Evolutionary conservation across 2,113 vertebrate species (phyloP), one percentile per base, ranked within the genome.

Genomic region (Merops nubicus): DNA sequence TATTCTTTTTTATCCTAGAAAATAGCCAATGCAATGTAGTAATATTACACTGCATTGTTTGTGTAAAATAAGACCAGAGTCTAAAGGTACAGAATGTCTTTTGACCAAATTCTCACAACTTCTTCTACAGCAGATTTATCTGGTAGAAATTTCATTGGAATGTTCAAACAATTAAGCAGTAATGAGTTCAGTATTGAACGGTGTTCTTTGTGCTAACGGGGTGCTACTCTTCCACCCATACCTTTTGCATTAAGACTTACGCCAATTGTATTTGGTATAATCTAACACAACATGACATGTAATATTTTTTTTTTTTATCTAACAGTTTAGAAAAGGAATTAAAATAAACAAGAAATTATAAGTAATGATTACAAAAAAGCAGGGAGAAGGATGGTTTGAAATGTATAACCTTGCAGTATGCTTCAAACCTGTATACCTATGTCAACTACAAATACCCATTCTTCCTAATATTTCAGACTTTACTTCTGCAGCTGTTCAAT

Each of bases 271-370:
- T 47, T 75, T 51, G 2, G 1, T 53, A 36, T 40, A 65, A 65
- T 23, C 2, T 34, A 68, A 43, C 8, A 62, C 0, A 38, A 38
- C 1, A 68, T 7, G 20, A 40, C 2, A 65, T 2, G 2, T 5
- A 67, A 3, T 50, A n/a, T n/a, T n/a, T n/a, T 47, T 70, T 62
- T 18, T 6, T 26, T 21, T 57, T 54, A 70, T 10, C 6, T 8
- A 6, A n/a, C 16, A 26, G 1, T 33, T 82, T 65, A 73, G 34
- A 63, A 76, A 92, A 92, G 0, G 0, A 80, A 42, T 17, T 34
- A 50, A 89, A 77, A 56, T 50, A 48, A 94, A 40, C 2, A 47
- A 48, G 5, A 54, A 42, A 60, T 15, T 2, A 13, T 53, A 47
- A 48, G 5, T 59, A 42, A 60, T 15, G 2, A 13, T 53, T 76